Base-by-base conservation (phyloP, 2,113 vertebrate species). In the Anarrhichthys ocellatus region DNA sequence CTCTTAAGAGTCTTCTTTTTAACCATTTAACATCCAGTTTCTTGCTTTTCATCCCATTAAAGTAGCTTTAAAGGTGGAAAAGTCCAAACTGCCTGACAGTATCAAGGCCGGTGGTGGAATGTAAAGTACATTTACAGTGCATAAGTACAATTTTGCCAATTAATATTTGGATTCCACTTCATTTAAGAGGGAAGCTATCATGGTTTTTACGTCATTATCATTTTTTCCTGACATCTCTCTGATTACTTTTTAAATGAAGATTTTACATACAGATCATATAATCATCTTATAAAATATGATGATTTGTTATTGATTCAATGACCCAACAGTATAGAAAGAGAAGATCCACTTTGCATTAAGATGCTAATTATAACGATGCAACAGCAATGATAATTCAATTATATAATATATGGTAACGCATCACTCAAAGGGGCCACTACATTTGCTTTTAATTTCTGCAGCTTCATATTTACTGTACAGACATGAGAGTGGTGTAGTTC, bases 1-100 rank as follows among this genome's bases (percentile, higher is more conserved):
- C 40, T 71, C 78, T 36, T 2, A 67, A 40, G 40, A 2, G 22
- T n/a, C 38, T 66, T 54, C 15, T 4, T n/a, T 40, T 67, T 56
- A 77, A 67, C 20, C 18, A 63, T 76, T 77, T 38, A 38, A 46
- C 27, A 32, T 63, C 38, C 27, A 9, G 32, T 32, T n/a, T 34
- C 24, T 32, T 32, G 14, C 40, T 42, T 67, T 80, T 58, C 3
- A 22, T 48, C 22, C 11, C 6, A 3, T 50, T 20, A 24, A 67
- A 69, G 20, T 2, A n/a, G 34, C 34, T 52, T 48, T 68, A 42
- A 76, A 27, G 17, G 22, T 27, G 8, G 13, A 20, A 69, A 46
- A 22, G 27, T 42, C 29, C 20, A 64, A 50, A 48, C 27, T 32
- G 2, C 22, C 36, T 59, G n/a, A 52, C 11, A 13, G 1, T 59